Base-by-base conservation (phyloP, 2,888 invertebrate genomes). In the Drosophila mettleri region DNA sequence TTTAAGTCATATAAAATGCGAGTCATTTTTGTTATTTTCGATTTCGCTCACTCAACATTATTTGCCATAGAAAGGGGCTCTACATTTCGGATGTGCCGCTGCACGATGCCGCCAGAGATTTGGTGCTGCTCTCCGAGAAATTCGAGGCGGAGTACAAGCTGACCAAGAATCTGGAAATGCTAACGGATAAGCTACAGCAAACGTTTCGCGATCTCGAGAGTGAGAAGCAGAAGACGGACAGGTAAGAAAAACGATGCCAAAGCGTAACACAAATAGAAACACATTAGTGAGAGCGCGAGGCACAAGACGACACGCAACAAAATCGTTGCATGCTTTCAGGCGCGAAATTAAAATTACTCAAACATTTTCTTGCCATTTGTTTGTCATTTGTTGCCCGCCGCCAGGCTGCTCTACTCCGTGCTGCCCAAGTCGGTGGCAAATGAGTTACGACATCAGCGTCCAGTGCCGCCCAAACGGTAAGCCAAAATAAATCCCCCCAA, bases 111-210 rank as follows among this genome's bases (percentile, higher is more conserved):
- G 98, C 98, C 4, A 94, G 98, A 64, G 98, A 98, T 93, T 93
- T 99, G 89, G 98, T 99, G 8, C 94, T 99, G 83, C 96, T 98
- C 94, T 98, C 98, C 8, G 98, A 98, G 92, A 98, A 98, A 92
- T 98, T 98, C 91, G 98, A 98, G 92, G 98, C 98, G 0, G 98
- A 98, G 92, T 98, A 98, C 93, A 98, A 98, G 91, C 93, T 98
- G 79, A 98, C 98, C 0, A 96, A 97, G 90, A 98, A 97, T 92
- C 93, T 99, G 84, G 98, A 98, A 93, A 95, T 98, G 69, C 94
- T 98, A 12, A 98, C 98, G 22, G 98, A 98, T 90, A 98, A 98
- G 92, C 93, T 98, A 67, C 98, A 98, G 91, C 97, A 98, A 92
- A 98, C 98, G 0, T 97, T 98, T 93, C 93, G 98, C 69, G 98